A percentile compares a stretch with the other conserved stretches of the same genome.
Conservation (phyloP, 2,113 vertebrate species). For the Lophotis ruficrista region DNA sequence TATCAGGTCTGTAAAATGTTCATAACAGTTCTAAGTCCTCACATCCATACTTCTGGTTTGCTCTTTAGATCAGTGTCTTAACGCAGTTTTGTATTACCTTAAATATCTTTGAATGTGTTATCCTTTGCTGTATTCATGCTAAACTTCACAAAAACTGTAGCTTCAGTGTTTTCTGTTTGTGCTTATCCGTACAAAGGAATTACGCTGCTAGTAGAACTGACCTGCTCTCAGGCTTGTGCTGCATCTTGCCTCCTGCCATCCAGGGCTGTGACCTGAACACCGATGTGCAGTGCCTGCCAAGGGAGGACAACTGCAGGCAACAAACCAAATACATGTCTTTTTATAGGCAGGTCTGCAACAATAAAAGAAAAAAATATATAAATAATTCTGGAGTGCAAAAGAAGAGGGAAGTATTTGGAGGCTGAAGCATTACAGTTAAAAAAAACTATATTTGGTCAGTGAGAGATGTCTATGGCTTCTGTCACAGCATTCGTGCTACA, state of each 20-base stretch:
- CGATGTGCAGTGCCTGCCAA: background rate
- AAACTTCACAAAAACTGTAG: background rate
- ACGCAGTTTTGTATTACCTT: background rate
- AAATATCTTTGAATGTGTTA: background rate
- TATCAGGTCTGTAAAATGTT: background rate
- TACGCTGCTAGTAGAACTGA: background rate
- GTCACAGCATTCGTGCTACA: background rate
- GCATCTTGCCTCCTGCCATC: background rate
- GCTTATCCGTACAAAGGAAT: background rate
- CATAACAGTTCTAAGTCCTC: background rate
- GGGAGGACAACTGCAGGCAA: background rate
- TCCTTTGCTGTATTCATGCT: background rate
- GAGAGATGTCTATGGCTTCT: background rate
- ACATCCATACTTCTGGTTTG: background rate
- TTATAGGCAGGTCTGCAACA: background rate
- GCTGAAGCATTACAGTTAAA: background rate
- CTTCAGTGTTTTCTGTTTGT: background rate
- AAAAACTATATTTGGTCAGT: background rate
- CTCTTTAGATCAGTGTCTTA: background rate
- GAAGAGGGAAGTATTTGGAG: background rate
- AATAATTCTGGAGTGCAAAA: background rate
- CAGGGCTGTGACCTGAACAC: background rate
- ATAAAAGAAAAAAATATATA: background rate
- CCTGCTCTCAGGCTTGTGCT: background rate
- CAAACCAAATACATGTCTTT: background rate